These are phyloP conservation scores for Echiichthys vipera DNA, from an alignment of 2,797 vertebrate genomes.

Conservation along the genomic window DNA sequence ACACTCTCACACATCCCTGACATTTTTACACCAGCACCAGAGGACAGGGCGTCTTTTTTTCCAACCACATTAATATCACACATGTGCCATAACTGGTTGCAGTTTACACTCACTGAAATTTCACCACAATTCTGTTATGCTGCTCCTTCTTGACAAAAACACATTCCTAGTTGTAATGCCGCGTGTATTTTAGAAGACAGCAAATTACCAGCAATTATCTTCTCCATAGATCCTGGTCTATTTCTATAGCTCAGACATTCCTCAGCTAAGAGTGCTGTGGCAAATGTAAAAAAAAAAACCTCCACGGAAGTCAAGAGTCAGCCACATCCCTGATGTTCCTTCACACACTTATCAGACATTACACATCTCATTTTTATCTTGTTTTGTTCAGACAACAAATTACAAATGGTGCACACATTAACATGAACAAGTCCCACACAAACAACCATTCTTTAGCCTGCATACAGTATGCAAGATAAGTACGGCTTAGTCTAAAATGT, in stretches of 20 bases:
- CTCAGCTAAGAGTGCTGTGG: constrained; percentile 32
- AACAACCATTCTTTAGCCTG: not conserved
- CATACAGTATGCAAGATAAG: constrained; percentile 1
- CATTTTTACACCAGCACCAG: constrained; percentile 77
- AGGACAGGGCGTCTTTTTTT: constrained; percentile 71
- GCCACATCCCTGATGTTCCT: not conserved
- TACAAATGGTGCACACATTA: not conserved
- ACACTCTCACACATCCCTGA: constrained; percentile 76
- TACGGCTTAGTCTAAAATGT: constrained; percentile 16
- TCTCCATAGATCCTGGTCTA: constrained; percentile 21
- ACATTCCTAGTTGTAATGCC: not conserved
- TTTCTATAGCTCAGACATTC: constrained; percentile 56
- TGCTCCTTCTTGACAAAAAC: constrained; percentile 18
- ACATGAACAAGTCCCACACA: not conserved
- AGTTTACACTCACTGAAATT: not conserved
- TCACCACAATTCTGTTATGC: not conserved
- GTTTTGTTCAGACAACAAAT: not conserved
- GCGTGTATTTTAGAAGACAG: constrained; percentile 14
- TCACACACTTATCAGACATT: not conserved
- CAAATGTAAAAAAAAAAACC: constrained; percentile 7
- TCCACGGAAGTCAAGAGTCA: constrained; percentile 3
- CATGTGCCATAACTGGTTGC: constrained; percentile 2
- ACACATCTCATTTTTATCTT: not conserved
- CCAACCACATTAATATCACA: constrained; percentile 33
- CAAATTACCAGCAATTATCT: constrained; percentile 23